Evolutionary conservation across 2,888 invertebrate genomes (phyloP).

Genomic region (Drosophila atripex): DNA sequence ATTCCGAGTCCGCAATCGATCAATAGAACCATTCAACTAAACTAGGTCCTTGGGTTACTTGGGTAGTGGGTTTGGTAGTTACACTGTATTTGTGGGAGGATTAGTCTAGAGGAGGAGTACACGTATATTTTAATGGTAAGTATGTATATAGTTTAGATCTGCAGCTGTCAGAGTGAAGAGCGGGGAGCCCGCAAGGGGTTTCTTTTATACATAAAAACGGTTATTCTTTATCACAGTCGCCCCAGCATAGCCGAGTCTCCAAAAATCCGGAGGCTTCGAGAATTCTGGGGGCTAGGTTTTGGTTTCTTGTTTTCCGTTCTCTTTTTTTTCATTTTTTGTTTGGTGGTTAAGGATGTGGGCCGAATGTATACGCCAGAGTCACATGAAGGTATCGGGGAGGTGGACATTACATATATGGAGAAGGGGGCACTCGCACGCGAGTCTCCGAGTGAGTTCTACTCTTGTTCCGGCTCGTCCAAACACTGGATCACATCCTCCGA

Average conservation of each 20-base stretch:
- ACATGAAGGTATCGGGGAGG: neutral
- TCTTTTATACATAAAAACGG: neutral
- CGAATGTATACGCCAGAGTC: conserved; percentile 12
- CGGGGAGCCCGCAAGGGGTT: conserved; percentile 2
- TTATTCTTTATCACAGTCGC: conserved; percentile 34
- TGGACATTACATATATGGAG: conserved; percentile 2
- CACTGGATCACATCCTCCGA: conserved; percentile 12
- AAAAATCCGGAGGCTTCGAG: neutral
- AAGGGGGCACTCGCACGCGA: conserved; percentile 1
- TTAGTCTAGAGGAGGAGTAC: conserved; percentile 5
- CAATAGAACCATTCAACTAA: conserved; percentile 22
- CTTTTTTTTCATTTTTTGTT: conserved; percentile 10
- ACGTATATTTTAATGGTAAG: conserved; percentile 9
- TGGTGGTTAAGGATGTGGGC: conserved; percentile 22
- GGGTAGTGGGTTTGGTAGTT: neutral
- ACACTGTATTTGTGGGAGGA: neutral
- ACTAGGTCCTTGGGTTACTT: neutral
- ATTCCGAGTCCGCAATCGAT: conserved; percentile 6
- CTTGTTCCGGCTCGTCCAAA: conserved; percentile 3
- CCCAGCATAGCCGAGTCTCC: neutral
- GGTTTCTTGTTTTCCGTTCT: neutral
- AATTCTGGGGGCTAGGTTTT: neutral
- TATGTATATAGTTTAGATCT: conserved; percentile 6
- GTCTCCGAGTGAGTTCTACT: conserved; percentile 1
- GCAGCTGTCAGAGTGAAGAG: conserved; percentile 11